Evolutionary conservation across 2,113 vertebrate species (phyloP), one percentile per base, ranked within the genome.

Genomic region (Polypterus senegalus): DNA sequence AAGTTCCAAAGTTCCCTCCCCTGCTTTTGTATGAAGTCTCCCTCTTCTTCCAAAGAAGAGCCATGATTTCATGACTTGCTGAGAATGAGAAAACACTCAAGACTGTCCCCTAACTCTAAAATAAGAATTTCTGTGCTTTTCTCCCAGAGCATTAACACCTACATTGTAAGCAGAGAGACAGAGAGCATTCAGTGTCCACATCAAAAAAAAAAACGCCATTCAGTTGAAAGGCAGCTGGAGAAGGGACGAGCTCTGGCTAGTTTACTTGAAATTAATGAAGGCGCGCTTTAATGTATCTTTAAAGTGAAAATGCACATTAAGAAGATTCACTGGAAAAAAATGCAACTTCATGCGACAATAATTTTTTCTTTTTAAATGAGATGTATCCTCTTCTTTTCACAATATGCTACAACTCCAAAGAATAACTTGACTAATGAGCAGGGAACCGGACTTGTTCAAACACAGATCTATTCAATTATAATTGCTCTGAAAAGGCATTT

Each of bases 221-320:
- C 84, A 83, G 75, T 69, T 65, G 62, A 27, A 48, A 74, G 78
- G 81, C 83, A 84, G 82, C 79, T 83, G 85, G 78, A 80, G 76
- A 65, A 74, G 77, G 27, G 27, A 27, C 27, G 27, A 27, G 27
- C 2, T 27, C 27, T 27, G 27, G 27, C 27, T 27, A 27, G 27
- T 27, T 27, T 27, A 27, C 27, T 27, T 27, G 27, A 27, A 27
- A 27, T 27, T 27, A 27, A 27, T 27, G 27, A 27, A 1, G 27
- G 27, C 27, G 2, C 27, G 1, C 2, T 27, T 27, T 27, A 27
- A 27, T 27, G 27, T 27, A 27, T 27, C 2, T 27, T 27, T 27
- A 27, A 27, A 27, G 27, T 27, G 27, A 27, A 27, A 27, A 27
- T 27, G 27, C 27, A 27, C 27, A 27, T 27, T 27, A 27, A 27